These are phyloP conservation scores for Myrmecobius fasciatus DNA, from an alignment of 2,113 vertebrate species.

Conservation along the genomic window DNA sequence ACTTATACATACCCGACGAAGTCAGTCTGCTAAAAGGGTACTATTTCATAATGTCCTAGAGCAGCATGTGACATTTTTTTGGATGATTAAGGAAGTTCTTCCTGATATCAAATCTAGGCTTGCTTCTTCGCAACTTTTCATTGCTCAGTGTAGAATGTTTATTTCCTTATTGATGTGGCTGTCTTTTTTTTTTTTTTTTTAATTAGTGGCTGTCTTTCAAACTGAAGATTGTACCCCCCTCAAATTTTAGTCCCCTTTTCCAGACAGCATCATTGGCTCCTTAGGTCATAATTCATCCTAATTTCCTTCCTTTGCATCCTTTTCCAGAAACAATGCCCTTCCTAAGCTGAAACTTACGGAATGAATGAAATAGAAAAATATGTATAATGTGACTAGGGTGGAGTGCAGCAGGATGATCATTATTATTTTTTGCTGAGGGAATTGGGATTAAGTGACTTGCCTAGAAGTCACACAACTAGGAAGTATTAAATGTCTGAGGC, in stretches of 20 bases:
- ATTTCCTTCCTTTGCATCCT: not conserved
- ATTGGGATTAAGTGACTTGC: no score
- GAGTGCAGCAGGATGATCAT: not conserved
- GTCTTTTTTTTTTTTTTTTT: no score
- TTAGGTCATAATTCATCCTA: not conserved
- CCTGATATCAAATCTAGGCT: not conserved
- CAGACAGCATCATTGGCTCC: not conserved
- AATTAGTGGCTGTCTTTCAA: not conserved
- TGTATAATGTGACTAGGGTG: not conserved
- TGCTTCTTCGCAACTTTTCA: not conserved
- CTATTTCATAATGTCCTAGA: not conserved
- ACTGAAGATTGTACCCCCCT: not conserved
- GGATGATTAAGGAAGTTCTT: not conserved
- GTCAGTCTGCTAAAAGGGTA: not conserved
- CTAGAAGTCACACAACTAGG: no score
- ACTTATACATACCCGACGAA: not conserved
- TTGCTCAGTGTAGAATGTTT: not conserved
- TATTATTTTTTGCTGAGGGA: no score
- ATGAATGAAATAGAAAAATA: not conserved
- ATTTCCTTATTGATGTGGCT: not conserved
- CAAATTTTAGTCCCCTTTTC: not conserved
- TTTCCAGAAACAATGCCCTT: not conserved
- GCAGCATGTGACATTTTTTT: not conserved
- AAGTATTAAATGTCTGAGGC: no score
- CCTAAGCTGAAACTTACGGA: not conserved